Evolutionary conservation across 2,797 vertebrate species (phyloP), one percentile per base, ranked within the genome.

Genomic region (Phalloptychus januarius): DNA sequence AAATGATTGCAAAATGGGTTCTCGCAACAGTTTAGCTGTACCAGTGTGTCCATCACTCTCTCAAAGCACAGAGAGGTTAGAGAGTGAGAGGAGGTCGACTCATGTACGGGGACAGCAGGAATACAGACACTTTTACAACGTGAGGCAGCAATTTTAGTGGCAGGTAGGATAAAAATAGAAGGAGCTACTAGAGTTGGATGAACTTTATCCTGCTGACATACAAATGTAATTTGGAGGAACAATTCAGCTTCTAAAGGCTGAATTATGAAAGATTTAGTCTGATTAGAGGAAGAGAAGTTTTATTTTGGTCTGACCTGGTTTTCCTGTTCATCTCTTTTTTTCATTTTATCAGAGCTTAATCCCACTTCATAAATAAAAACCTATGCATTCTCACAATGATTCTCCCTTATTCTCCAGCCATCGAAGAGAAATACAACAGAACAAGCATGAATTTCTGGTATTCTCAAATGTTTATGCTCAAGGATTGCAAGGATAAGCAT

Each of bases 141-240:
- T n/a, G n/a, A 54, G 2, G 0, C 18, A 33, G 75, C 69, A 69
- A 61, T 65, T 70, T 36, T 70, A 46, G 20, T 33, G 48, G 28
- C 44, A 36, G 52, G 28, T 36, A 42, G 5, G 31, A 80, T 85
- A 84, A 84, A 88, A 83, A 85, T 87, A 87, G 81, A 80, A 81
- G 25, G 31, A 31, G 70, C 52, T 28, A 11, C 31, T 42, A 36
- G 31, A 33, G 25, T 52, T 78, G 75, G 42, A 73, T 70, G n/a
- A 40, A 79, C 71, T 5, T 74, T 15, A 38, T 16, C 40, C 58
- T 48, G 16, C 28, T 76, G 84, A 70, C 48, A 77, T n/a, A 71
- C 45, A 73, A 67, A 73, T 20, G n/a, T 58, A 46, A 70, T 58
- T 61, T 23, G 38, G 80, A 45, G 79, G 50, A 70, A 7, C 42